Evolutionary conservation across 2,888 invertebrate species (phyloP).

Genomic region (Drosophila monieri): DNA sequence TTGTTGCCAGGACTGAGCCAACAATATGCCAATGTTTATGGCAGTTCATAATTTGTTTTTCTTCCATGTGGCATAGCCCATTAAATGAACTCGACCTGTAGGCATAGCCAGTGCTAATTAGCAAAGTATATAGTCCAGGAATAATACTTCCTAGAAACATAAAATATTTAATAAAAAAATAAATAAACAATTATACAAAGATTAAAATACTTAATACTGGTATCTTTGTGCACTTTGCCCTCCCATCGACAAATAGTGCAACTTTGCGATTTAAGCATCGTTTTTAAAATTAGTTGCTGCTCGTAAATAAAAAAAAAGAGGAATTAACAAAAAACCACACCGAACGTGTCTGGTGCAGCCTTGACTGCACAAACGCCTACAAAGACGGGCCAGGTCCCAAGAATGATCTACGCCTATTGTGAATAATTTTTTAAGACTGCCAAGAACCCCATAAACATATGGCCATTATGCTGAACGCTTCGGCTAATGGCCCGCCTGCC

Average conservation of each 20-base stretch:
- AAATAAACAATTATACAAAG: neutral
- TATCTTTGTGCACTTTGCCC: neutral
- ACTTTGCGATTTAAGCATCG: conserved; percentile 12
- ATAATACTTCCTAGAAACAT: neutral
- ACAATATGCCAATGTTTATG: conserved; percentile 12
- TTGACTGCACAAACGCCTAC: conserved; percentile 40
- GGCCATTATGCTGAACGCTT: conserved; percentile 62
- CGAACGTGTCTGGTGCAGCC: conserved; percentile 4
- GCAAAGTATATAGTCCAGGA: neutral
- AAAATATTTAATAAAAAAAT: neutral
- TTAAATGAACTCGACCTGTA: neutral
- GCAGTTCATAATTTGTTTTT: conserved; percentile 15
- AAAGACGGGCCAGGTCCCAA: conserved; percentile 9
- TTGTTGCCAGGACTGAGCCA: conserved; percentile 15
- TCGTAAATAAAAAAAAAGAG: conserved; percentile 6
- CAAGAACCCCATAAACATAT: conserved; percentile 66
- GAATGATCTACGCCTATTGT: conserved; percentile 45
- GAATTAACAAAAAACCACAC: neutral
- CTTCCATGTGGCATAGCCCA: neutral
- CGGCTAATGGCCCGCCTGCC: conserved; percentile 56
- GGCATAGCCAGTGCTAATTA: neutral
- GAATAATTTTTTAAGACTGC: conserved; percentile 57
- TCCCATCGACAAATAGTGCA: neutral
- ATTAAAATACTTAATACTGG: neutral
- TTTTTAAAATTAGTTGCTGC: neutral